Conservation (phyloP, 2,888 invertebrate genomes). For the Drosophila meridionalis region DNA sequence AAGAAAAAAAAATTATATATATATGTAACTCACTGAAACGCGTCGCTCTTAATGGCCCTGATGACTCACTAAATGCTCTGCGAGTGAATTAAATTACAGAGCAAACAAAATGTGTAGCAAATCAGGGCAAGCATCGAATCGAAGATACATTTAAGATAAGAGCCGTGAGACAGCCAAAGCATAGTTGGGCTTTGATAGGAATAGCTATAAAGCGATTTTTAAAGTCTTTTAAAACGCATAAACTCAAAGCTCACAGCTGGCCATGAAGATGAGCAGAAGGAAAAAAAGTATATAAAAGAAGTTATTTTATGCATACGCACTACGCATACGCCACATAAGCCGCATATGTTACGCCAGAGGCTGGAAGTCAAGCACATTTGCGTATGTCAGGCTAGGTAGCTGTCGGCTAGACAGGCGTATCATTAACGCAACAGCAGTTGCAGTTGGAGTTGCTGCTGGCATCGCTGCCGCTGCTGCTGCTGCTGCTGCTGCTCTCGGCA, state of each 20-base stretch:
- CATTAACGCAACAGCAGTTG: conserved; percentile 69
- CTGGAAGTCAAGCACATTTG: conserved; percentile 50
- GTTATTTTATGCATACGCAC: conserved; percentile 29
- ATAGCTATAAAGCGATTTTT: too few relatives aligned
- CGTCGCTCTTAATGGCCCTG: conserved; percentile 38
- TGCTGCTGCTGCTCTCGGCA: conserved; percentile 44
- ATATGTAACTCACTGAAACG: conserved; percentile 33
- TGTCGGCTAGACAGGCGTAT: conserved; percentile 69
- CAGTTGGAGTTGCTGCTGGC: conserved; percentile 37
- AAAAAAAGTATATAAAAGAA: not conserved
- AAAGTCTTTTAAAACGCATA: not conserved
- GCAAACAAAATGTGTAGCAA: not conserved
- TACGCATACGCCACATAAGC: conserved; percentile 71
- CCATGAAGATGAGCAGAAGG: not conserved
- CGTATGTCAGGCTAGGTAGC: conserved; percentile 47
- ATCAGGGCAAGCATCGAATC: conserved; percentile 3
- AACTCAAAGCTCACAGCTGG: conserved; percentile 9
- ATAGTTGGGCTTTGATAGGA: not conserved
- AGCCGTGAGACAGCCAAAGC: not conserved
- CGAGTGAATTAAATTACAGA: conserved; percentile 9
- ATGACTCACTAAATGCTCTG: conserved; percentile 21
- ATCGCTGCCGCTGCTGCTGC: conserved; percentile 19
- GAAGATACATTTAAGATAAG: not conserved
- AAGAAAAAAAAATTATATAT: not conserved
- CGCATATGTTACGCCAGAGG: conserved; percentile 21